These are phyloP conservation scores for Polyploca ridens DNA, from an alignment of 2,888 invertebrate genomes.

Conservation along the genomic window DNA sequence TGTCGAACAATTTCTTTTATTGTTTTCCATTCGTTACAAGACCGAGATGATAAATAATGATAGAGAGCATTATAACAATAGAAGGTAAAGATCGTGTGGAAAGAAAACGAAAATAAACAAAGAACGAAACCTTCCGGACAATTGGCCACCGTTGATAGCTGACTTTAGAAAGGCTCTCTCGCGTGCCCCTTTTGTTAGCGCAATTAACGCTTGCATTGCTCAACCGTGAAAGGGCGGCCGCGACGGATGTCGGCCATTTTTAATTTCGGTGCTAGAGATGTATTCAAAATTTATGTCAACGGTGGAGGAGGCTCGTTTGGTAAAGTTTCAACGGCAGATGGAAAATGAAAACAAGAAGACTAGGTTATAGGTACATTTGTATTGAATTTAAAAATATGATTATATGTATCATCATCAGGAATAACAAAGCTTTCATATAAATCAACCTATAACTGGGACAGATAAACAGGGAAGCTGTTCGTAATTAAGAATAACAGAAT, in stretches of 20 bases:
- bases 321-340: not conserved
- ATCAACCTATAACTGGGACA: not conserved
- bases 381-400: no score
- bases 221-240: constrained; percentile 62
- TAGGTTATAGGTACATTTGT: no score
- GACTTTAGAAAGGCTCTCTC: constrained; percentile 66
- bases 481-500: not conserved
- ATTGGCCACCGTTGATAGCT: constrained; percentile 45
- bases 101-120: constrained; percentile 35
- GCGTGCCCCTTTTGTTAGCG: constrained; percentile 67
- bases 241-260: constrained; percentile 22
- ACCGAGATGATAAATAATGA: not conserved
- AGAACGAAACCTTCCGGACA: constrained; percentile 41
- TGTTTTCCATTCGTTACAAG: not conserved
- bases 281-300: not conserved
- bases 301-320: not conserved
- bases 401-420: not conserved
- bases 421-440: not conserved
- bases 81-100: constrained; percentile 4
- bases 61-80: constrained; percentile 12
- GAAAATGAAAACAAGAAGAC: not conserved
- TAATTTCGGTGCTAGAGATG: constrained; percentile 2
- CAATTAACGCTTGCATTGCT: constrained; percentile 65
- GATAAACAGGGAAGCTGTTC: not conserved
- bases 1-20: not conserved